phyloP scores from a whole-genome alignment of 92 coral and sea anemone species.

The Muricea muricata region DNA sequence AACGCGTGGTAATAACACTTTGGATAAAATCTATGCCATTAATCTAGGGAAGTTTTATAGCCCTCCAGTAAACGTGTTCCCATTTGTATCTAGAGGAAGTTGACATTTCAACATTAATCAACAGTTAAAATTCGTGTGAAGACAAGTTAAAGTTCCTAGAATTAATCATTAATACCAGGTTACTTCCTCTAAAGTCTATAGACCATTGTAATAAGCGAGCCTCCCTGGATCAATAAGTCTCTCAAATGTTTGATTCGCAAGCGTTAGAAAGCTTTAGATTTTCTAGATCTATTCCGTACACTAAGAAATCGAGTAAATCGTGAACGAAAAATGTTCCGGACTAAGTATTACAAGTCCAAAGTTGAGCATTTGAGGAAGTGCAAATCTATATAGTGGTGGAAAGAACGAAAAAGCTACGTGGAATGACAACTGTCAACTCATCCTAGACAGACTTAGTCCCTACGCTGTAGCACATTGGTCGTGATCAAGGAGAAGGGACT shows the following conservation, averaged over 20 bases:
- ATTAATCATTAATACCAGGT: constrained; percentile 17
- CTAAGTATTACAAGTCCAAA: background rate
- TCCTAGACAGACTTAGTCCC: background rate
- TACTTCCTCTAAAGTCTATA: constrained; percentile 27
- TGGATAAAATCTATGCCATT: constrained; percentile 37
- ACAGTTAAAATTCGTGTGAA: constrained; percentile 36
- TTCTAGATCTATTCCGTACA: background rate
- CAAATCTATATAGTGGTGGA: background rate
- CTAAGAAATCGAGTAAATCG: constrained; percentile 7
- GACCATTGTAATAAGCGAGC: background rate
- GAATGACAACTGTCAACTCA: background rate
- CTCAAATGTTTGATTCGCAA: background rate
- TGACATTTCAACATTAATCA: constrained; percentile 31
- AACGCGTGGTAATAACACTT: constrained; percentile 48
- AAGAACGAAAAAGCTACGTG: background rate
- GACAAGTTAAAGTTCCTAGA: too few species aligned
- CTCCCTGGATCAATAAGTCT: background rate
- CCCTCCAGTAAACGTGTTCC: constrained; percentile 43
- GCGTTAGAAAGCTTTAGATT: background rate
- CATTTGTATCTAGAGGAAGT: constrained; percentile 9
- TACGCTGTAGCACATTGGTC: background rate
- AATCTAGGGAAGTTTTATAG: constrained; percentile 39
- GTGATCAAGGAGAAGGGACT: background rate
- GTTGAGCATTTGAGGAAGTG: background rate
- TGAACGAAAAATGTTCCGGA: background rate